Evolutionary conservation across 2,888 invertebrate genomes (phyloP), one percentile per base, ranked within the genome.

Genomic region (Cheilosia soror): DNA sequence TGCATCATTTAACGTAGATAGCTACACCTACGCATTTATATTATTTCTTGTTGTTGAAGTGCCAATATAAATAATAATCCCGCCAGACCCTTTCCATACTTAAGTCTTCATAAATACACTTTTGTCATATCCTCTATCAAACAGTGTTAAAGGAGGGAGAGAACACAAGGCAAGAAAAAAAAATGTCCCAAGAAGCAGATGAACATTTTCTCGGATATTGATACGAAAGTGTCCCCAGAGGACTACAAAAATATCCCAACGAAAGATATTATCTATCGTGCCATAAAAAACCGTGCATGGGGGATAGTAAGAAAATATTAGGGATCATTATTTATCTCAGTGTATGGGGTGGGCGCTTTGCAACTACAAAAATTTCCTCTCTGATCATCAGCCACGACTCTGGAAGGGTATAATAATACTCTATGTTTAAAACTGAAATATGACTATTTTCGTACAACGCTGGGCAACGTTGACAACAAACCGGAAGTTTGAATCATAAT

Each of bases 401-500:
- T 40, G 7, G 49, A 44, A 63, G 15, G 31, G 20, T 31, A 11
- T 3, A 33, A 20, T 20, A 20, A 20, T 57, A 40, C n/a, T 15
- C 29, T 29, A 29, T 60, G 51, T 31, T 68, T 27, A 27, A 62
- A 53, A 73, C 53, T 62, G 13, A 75, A 84, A 69, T 42, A 75
- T 51, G 63, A 75, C 49, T 47, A 49, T 79, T 68, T 73, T 44
- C 57, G 2, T 4, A 4, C 7, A 42, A 27, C 5, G 25, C 13
- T 55, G 5, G 27, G 29, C 51, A 40, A 25, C 29, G 55, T 44
- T 25, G 51, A 75, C 68, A 69, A 57, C 44, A 44, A 20, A 79
- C 69, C 79, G 62, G 69, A 79, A 71, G 69, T 75, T 79, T 75
- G 49, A 84, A 75, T 71, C 79, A 79, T 79, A 79, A 71, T 75